phyloP scores from a whole-genome alignment of 1,140 invertebrate genomes.

The Teleopsis dalmanni region DNA sequence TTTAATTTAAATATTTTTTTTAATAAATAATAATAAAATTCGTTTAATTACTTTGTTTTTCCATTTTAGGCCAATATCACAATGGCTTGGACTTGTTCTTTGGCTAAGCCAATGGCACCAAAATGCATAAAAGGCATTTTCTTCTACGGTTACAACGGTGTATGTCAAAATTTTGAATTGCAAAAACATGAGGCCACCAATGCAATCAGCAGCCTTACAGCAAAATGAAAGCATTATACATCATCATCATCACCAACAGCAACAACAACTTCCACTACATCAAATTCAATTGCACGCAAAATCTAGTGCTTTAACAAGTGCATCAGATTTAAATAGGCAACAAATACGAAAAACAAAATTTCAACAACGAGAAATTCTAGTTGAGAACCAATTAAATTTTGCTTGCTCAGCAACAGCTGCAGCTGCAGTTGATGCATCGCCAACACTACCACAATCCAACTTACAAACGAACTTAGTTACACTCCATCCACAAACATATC shows the following conservation, averaged over 20 bases:
- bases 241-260: conserved; percentile 16
- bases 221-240: conserved; percentile 5
- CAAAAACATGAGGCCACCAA: conserved; percentile 7
- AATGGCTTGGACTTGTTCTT: neutral
- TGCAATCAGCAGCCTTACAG: conserved; percentile 6
- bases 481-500: neutral
- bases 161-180: conserved; percentile 1
- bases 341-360: conserved; percentile 19
- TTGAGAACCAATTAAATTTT: conserved; percentile 34
- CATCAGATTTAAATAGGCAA: too few relatives aligned
- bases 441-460: conserved; percentile 1
- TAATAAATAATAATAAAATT: too few relatives aligned
- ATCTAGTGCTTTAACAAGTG: too few relatives aligned
- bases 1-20: too few relatives aligned
- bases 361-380: conserved; percentile 30
- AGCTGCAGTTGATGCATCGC: conserved; percentile 13
- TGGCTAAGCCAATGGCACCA: too few relatives aligned
- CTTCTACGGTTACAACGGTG: too few relatives aligned
- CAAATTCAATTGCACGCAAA: conserved; percentile 7
- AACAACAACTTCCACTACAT: conserved; percentile 13
- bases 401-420: conserved; percentile 20
- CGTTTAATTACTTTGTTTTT: neutral
- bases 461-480: too few relatives aligned
- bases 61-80: conserved; percentile 1
- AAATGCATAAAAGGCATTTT: too few relatives aligned